These are phyloP conservation scores for Hiodon tergisus DNA, from an alignment of 2,113 vertebrate genomes.

Conservation along the genomic window DNA sequence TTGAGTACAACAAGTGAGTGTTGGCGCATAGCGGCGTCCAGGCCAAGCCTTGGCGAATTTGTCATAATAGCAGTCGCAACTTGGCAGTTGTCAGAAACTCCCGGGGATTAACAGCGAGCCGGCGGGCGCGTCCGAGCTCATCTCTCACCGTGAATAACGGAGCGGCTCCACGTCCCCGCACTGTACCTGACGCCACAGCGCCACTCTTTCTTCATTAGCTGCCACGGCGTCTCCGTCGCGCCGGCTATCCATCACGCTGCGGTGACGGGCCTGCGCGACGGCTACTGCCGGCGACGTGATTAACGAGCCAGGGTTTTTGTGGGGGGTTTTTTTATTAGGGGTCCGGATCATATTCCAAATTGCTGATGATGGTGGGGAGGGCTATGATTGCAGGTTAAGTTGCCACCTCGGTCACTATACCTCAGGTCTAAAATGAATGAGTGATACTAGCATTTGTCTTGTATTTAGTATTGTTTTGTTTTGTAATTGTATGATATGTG, in stretches of 20 bases:
- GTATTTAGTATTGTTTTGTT: not conserved
- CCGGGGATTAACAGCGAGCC: not conserved
- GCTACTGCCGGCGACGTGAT: not conserved
- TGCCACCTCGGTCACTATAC: too few relatives aligned
- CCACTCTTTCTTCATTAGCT: slow-evolving; percentile 6
- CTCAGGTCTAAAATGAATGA: not conserved
- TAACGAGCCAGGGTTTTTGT: not conserved
- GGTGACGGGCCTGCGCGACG: slow-evolving; percentile 1
- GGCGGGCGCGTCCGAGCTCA: not conserved
- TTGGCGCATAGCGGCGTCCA: not conserved
- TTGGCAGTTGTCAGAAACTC: not conserved
- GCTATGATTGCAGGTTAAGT: not conserved
- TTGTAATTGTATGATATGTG: too few relatives aligned
- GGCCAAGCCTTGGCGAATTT: not conserved
- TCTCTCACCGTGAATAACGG: not conserved
- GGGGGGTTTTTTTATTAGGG: not conserved
- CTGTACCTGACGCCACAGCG: not conserved
- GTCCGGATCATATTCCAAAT: not conserved
- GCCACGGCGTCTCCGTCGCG: not conserved
- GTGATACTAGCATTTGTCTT: not conserved
- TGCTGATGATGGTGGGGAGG: not conserved
- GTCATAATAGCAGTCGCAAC: not conserved
- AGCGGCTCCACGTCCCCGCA: not conserved
- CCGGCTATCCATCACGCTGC: not conserved
- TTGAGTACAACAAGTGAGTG: slow-evolving; percentile 90